Evolutionary conservation across 2,888 invertebrate genomes (phyloP), one percentile per base, ranked within the genome.

Genomic region (Toxonevra muliebris): DNA sequence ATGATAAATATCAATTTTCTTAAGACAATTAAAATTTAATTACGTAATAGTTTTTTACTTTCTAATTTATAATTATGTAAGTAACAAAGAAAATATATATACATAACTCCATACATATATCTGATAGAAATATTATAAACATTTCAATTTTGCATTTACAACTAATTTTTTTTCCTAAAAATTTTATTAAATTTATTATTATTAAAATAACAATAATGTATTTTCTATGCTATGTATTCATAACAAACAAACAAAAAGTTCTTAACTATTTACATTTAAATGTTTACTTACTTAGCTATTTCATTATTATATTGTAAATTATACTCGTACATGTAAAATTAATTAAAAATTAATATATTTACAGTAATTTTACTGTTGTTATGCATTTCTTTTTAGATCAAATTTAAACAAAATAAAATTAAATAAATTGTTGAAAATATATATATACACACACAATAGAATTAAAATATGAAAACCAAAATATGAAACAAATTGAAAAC

Each of bases 21-120:
- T 30, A 4, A 30, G 30, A 30, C 30, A 30, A 30, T 59, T 19
- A 19, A 52, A 54, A 60, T 52, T 13, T 43, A 54, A 67, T 61
- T 64, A 66, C 67, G 66, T 69, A 69, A 62, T 67, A 67, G 67
- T 55, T 60, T 53, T 52, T 57, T 66, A 55, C 42, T 65, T 57
- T 45, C 20, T 55, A 57, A 30, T 58, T 10, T 66, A 62, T 59
- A 42, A 61, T 61, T 64, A 67, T 59, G 41, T 40, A 55, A 15
- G 40, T 15, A 55, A 64, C 7, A 57, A 55, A 20, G 5, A 19
- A 54, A 42, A 59, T 52, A 43, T 55, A 55, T 57, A 55, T n/a
- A 60, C 12, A 61, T 52, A 19, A 59, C 43, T 42, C 9, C 53
- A 69, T 48, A 43, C 58, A 52, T 42, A 45, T 54, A 63, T 55